Conservation (phyloP, 2,888 invertebrate genomes). For the Blastobasis adustella region DNA sequence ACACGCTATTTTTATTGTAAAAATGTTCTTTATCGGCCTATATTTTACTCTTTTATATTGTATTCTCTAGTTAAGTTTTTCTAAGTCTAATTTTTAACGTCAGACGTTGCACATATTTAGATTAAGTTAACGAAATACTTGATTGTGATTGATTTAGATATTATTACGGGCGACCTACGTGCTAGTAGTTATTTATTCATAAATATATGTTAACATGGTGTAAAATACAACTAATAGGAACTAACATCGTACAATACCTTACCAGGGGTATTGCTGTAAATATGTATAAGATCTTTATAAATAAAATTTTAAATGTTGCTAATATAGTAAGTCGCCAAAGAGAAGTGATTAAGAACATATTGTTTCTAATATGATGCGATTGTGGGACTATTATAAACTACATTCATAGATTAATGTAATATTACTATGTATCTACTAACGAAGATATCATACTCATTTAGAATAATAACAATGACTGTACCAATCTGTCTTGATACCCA, state of each 20-base stretch:
- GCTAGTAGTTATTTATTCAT: too few species aligned
- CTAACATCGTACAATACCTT: too few species aligned
- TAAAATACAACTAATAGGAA: too few species aligned
- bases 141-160: neutral
- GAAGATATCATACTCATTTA: conserved; percentile 39
- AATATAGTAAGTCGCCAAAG: too few species aligned
- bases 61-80: neutral
- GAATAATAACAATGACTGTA: conserved; percentile 34
- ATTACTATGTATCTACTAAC: conserved; percentile 22
- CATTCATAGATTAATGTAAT: conserved; percentile 25
- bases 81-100: neutral
- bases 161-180: too few species aligned
- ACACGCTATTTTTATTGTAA: too few species aligned
- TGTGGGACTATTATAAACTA: conserved; percentile 21
- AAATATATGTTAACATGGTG: too few species aligned
- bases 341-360: too few species aligned
- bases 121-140: neutral
- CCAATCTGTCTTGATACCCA: conserved; percentile 40
- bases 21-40: neutral
- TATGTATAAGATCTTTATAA: too few species aligned
- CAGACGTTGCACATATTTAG: neutral
- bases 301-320: too few species aligned
- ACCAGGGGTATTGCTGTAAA: too few species aligned
- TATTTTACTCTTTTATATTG: neutral
- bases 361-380: neutral